Percentiles rank a stretch among this genome's conserved stretches.
phyloP scores from a whole-genome alignment of 2,113 vertebrate genomes.

The Irena cyanogastra region DNA sequence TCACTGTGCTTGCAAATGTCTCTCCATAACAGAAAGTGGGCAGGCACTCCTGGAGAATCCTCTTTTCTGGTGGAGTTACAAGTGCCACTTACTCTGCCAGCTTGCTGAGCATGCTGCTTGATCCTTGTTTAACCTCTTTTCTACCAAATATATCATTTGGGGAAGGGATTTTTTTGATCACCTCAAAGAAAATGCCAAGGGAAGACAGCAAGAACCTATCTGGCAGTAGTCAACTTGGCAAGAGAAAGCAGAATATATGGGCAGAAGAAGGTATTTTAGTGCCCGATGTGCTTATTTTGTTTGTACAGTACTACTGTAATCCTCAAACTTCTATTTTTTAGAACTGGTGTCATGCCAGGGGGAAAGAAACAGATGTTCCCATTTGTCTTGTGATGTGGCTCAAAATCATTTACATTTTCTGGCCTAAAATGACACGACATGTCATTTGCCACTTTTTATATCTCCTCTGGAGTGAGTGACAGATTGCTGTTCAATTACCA shows the following conservation, averaged over 20 bases:
- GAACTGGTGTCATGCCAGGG: background rate
- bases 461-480: constrained; percentile 38
- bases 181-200: background rate
- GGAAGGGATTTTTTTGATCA: background rate
- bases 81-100: background rate
- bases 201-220: background rate
- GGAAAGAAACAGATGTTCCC: constrained; percentile 60
- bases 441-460: background rate
- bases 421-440: constrained; percentile 23
- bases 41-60: background rate
- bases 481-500: constrained; percentile 39
- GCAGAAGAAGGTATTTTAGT: background rate
- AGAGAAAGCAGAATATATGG: background rate
- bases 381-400: constrained; percentile 57
- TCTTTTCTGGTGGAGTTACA: background rate
- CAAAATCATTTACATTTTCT: constrained; percentile 57
- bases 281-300: constrained; percentile 12
- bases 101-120: constrained; percentile 1
- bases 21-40: background rate
- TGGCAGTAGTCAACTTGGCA: constrained; percentile 18
- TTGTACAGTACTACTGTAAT: background rate
- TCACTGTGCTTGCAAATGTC: background rate
- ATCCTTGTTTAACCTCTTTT: background rate
- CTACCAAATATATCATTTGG: background rate
- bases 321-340: background rate